Conservation (phyloP, 1,140 invertebrate genomes). For the Trachelipus rathkii region DNA sequence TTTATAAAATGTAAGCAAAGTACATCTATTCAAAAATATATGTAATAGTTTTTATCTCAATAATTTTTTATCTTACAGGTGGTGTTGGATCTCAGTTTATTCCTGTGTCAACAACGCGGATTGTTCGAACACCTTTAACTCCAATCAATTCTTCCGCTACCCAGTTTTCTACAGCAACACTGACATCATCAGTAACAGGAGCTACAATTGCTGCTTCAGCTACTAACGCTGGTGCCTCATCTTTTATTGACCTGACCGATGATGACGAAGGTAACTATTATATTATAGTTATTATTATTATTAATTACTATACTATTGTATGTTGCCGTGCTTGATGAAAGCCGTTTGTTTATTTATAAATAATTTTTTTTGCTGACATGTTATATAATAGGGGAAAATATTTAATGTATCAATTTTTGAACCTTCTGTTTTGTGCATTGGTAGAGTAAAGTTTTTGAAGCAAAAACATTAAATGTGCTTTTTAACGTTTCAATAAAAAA, state of each 20-base stretch:
- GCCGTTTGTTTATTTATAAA: background rate
- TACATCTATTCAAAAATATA: too few relatives aligned
- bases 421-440: too few relatives aligned
- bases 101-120: background rate
- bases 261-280: background rate
- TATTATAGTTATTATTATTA: too few relatives aligned
- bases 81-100: background rate
- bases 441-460: too few relatives aligned
- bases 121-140: background rate
- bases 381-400: too few relatives aligned
- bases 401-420: too few relatives aligned
- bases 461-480: too few relatives aligned
- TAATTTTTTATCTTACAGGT: background rate
- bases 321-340: background rate
- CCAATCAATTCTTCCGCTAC: background rate
- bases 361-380: background rate
- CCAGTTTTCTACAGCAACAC: background rate
- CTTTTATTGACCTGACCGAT: background rate
- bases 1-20: too few relatives aligned
- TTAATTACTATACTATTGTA: too few relatives aligned
- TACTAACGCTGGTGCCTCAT: background rate
- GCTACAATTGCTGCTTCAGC: background rate
- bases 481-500: too few relatives aligned
- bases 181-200: background rate
- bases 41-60: background rate